Conservation (phyloP, 2,888 invertebrate species). For the Drosophila engyochracea region DNA sequence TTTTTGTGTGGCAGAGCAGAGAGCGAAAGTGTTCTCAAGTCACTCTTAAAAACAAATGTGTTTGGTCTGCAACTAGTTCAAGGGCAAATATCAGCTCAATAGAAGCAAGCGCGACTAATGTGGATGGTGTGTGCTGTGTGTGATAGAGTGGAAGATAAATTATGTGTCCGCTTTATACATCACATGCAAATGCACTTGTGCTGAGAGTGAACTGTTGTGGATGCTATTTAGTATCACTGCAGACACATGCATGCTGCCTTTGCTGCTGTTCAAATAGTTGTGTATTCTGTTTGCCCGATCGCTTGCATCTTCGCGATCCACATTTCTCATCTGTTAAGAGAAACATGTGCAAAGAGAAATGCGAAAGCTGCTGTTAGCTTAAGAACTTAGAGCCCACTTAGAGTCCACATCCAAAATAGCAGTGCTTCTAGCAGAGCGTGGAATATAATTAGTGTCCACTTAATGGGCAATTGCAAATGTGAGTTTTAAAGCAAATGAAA, state of each 20-base stretch:
- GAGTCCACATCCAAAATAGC: background rate
- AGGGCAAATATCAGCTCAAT: slow-evolving; percentile 7
- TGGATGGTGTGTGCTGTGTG: slow-evolving; percentile 1
- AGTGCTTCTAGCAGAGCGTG: background rate
- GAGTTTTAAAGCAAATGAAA: background rate
- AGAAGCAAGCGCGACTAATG: background rate
- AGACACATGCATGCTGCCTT: background rate
- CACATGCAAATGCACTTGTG: background rate
- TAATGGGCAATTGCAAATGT: background rate
- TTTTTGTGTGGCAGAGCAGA: background rate
- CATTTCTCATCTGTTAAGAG: background rate
- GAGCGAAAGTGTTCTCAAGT: slow-evolving; percentile 5
- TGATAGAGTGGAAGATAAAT: background rate
- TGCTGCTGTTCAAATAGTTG: background rate
- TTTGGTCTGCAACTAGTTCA: background rate
- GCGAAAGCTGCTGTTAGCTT: background rate
- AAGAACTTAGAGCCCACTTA: too few species aligned
- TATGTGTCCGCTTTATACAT: background rate
- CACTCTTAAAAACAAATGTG: slow-evolving; percentile 11
- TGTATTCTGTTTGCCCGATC: background rate
- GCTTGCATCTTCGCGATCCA: background rate
- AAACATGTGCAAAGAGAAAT: background rate
- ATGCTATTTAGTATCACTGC: background rate
- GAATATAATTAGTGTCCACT: background rate
- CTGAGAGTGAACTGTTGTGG: background rate